Percentiles rank a stretch among this genome's conserved stretches.
phyloP scores from a whole-genome alignment of 2,113 vertebrate genomes.

The Rhodinocichla rosea region DNA sequence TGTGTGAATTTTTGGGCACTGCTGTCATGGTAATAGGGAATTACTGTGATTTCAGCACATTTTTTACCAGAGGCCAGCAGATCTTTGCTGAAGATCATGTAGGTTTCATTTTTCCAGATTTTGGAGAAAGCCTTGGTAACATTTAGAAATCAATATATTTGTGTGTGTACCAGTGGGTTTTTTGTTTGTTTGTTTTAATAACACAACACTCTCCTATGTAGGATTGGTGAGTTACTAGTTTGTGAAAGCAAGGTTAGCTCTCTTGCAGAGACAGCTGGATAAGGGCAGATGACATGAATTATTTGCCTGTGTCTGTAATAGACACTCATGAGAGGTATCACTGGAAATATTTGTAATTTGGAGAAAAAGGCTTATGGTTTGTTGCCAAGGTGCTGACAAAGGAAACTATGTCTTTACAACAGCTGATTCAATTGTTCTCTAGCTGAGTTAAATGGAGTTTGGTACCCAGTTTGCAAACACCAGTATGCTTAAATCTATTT shows the following conservation, averaged over 20 bases:
- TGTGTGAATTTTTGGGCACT: background rate
- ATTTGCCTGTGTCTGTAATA: background rate
- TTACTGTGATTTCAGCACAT: background rate
- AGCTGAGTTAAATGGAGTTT: background rate
- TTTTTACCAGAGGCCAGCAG: constrained; percentile 10
- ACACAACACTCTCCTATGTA: background rate
- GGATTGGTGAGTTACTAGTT: background rate
- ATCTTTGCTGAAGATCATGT: background rate
- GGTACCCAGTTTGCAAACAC: background rate
- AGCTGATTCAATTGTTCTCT: background rate
- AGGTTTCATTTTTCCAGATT: background rate
- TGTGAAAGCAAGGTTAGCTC: background rate
- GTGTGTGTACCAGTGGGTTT: background rate
- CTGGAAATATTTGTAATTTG: background rate
- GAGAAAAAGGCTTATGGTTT: background rate
- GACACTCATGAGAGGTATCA: background rate
- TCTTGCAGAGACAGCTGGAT: background rate
- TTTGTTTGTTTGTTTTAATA: background rate
- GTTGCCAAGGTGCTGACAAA: background rate
- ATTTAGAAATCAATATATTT: background rate
- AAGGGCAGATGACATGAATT: background rate
- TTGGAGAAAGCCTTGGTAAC: background rate
- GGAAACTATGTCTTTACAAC: background rate
- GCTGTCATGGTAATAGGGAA: background rate
- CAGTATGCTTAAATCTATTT: background rate